Evolutionary conservation across 2,113 vertebrate species (phyloP), one percentile per base, ranked within the genome.

Genomic region (Sterrhoptilus dennistouni): DNA sequence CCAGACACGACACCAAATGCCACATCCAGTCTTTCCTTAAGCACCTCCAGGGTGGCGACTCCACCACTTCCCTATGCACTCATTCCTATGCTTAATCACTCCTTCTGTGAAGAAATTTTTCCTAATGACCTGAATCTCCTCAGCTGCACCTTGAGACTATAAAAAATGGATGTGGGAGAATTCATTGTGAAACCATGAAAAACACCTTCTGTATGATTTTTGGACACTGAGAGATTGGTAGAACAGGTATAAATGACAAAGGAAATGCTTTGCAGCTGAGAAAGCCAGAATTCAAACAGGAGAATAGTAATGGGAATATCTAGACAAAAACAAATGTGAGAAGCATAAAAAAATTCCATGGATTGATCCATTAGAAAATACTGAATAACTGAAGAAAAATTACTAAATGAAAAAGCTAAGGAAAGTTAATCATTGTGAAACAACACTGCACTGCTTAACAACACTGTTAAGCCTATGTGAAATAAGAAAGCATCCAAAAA

Each of bases 381-480:
- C 14, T 49, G 35, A 59, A 80, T 68, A 86, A 14, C 12, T 17
- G 38, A 84, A 56, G 16, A 76, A 59, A 85, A 70, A 12, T 22
- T 12, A 31, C 13, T 42, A 29, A 65, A 85, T 35, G 8, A 47
- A 94, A 90, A 93, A 83, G 12, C 12, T 57, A 16, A 80, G 64
- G 45, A 81, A 89, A 79, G 83, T 21, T 44, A 75, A 89, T 82
- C 17, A 13, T 35, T 70, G 9, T 64, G 22, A 49, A 68, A 56
- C 6, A 40, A 28, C 44, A 47, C 4, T 68, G 11, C 0, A 0
- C n/a, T n/a, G n/a, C n/a, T n/a, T n/a, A n/a, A n/a, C n/a, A n/a
- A n/a, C n/a, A n/a, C n/a, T 60, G 31, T 61, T 88, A 93, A 70
- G 15, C 12, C 15, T 69, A 8, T 44, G 11, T 57, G 38, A 60